Conservation (phyloP, 2,888 invertebrate species). For the Aproaerema taeniolella region DNA sequence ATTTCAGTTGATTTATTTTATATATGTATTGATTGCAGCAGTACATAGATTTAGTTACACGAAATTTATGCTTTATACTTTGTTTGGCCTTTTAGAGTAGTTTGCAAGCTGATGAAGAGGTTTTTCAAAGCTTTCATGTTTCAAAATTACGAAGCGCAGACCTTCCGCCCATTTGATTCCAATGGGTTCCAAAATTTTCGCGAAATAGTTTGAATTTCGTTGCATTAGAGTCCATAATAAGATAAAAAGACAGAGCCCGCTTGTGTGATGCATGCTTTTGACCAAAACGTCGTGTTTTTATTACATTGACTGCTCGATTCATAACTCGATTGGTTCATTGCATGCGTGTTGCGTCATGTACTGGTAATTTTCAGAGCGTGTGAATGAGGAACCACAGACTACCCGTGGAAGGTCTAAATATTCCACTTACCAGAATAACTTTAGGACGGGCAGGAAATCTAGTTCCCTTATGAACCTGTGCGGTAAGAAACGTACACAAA, state of each 20-base stretch:
- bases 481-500: constrained; percentile 84
- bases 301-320: constrained; percentile 12
- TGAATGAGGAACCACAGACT: constrained; percentile 87
- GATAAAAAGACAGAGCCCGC: constrained; percentile 31
- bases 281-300: constrained; percentile 16
- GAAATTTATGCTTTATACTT: constrained; percentile 58
- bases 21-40: constrained; percentile 67
- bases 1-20: constrained; percentile 43
- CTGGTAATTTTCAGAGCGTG: constrained; percentile 87
- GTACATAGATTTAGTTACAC: constrained; percentile 57
- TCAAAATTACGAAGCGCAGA: constrained; percentile 56
- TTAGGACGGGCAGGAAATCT: constrained; percentile 92
- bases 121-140: constrained; percentile 41
- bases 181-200: constrained; percentile 42
- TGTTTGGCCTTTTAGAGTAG: constrained; percentile 57
- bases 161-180: constrained; percentile 61
- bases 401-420: constrained; percentile 90
- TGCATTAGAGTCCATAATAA: constrained; percentile 11
- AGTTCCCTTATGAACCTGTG: constrained; percentile 97
- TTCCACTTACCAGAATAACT: constrained; percentile 90
- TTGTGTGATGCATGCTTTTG: constrained; percentile 52
- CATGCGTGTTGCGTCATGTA: constrained; percentile 57
- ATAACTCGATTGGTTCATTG: constrained; percentile 32
- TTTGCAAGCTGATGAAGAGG: constrained; percentile 48
- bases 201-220: constrained; percentile 18